phyloP scores from a whole-genome alignment of 1,140 invertebrate genomes.

The Drosophila guanche region DNA sequence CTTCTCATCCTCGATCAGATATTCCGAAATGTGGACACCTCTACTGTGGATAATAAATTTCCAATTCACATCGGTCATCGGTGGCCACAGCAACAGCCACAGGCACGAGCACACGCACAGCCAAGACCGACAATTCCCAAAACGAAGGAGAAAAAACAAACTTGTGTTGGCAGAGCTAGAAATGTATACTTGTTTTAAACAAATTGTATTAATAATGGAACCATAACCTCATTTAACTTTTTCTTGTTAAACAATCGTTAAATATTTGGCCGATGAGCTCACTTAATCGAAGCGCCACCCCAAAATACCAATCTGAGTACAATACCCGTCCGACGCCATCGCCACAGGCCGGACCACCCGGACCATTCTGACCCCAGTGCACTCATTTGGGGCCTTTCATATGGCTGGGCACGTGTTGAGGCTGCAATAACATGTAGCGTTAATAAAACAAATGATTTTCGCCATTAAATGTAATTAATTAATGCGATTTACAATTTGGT shows the following conservation, averaged over 20 bases:
- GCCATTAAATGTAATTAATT: conserved; percentile 79
- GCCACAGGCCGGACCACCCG: neutral
- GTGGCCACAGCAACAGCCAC: neutral
- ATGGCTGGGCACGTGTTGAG: conserved; percentile 43
- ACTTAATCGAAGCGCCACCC: neutral
- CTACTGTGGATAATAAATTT: conserved; percentile 75
- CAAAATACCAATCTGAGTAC: conserved; percentile 12
- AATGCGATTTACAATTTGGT: conserved; percentile 72
- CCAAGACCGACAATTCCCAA: neutral
- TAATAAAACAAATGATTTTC: conserved; percentile 78
- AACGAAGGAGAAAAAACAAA: neutral
- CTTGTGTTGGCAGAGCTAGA: conserved; percentile 1
- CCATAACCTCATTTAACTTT: conserved; percentile 61
- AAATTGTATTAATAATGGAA: conserved; percentile 82
- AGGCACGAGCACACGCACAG: no score
- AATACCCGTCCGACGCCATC: neutral
- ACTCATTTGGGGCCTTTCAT: conserved; percentile 28
- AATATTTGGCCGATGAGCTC: conserved; percentile 32
- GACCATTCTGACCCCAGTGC: no score
- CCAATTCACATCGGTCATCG: conserved; percentile 67
- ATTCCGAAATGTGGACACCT: conserved; percentile 47
- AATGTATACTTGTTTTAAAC: conserved; percentile 54
- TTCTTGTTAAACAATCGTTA: conserved; percentile 74
- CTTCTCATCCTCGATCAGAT: conserved; percentile 18
- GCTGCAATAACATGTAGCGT: conserved; percentile 66